Conservation (phyloP, 2,797 vertebrate species). For the Nannoperca australis region DNA sequence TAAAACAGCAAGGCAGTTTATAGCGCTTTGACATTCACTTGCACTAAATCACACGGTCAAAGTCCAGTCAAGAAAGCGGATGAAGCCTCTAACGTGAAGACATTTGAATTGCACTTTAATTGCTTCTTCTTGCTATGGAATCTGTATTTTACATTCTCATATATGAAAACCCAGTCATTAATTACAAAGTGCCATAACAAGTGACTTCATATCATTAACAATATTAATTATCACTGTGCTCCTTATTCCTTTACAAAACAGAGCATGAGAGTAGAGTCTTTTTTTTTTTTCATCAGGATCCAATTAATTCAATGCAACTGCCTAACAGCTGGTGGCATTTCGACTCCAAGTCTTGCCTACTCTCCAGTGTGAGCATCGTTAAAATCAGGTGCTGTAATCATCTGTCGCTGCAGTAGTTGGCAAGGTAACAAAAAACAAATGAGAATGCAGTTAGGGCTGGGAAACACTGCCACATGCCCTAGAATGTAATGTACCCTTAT, state of each 20-base stretch:
- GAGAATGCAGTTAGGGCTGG: constrained; percentile 83
- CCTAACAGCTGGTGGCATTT: constrained; percentile 92
- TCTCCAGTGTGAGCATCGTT: constrained; percentile 90
- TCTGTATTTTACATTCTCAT: constrained; percentile 66
- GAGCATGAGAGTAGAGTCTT: constrained; percentile 78
- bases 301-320: constrained; percentile 89
- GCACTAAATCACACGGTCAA: constrained; percentile 75
- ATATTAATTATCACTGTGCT: constrained; percentile 88
- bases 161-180: constrained; percentile 75
- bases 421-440: constrained; percentile 89
- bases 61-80: constrained; percentile 59
- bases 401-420: constrained; percentile 88
- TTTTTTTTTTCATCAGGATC: constrained; percentile 84
- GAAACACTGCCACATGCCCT: constrained; percentile 84
- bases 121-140: constrained; percentile 53
- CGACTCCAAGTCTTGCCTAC: constrained; percentile 88
- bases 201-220: constrained; percentile 85
- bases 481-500: constrained; percentile 85
- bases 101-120: constrained; percentile 66
- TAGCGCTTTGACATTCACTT: constrained; percentile 67
- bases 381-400: constrained; percentile 90
- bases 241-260: constrained; percentile 87
- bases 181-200: constrained; percentile 86
- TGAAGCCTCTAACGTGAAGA: constrained; percentile 45
- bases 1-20: constrained; percentile 67